Evolutionary conservation across 2,113 vertebrate genomes (phyloP).

Genomic region (Gadus chalcogrammus): DNA sequence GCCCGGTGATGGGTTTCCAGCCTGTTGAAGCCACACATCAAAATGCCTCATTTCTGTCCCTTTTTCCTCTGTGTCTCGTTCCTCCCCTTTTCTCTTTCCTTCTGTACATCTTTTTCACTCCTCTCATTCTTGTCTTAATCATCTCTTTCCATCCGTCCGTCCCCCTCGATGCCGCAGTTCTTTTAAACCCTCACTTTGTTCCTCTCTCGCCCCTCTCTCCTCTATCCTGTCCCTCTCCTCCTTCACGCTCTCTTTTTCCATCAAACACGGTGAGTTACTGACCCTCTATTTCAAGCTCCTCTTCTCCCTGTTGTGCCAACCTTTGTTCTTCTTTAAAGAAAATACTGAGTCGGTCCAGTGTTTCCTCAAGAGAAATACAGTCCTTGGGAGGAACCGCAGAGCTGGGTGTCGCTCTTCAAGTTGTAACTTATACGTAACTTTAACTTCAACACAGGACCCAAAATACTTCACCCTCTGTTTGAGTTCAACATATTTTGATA

Average conservation of each 20-base stretch:
- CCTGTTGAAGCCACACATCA: constrained; percentile 45
- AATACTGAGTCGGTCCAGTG: too few species aligned
- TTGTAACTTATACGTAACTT: too few species aligned
- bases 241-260: background rate
- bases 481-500: too few species aligned
- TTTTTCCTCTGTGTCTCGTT: background rate
- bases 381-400: too few species aligned
- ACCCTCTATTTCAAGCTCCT: background rate
- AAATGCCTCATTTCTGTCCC: constrained; percentile 21
- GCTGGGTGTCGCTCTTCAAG: too few species aligned
- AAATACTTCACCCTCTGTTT: too few species aligned
- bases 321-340: too few species aligned
- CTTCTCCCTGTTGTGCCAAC: background rate
- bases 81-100: constrained; percentile 12
- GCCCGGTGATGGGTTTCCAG: constrained; percentile 67
- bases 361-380: too few species aligned
- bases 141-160: background rate
- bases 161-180: background rate
- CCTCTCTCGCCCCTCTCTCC: background rate
- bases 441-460: too few species aligned
- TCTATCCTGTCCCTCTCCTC: background rate
- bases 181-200: background rate
- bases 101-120: background rate
- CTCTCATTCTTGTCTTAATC: background rate
- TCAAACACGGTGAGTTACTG: background rate